A percentile compares a stretch with the other conserved stretches of the same genome.
These are phyloP conservation scores for Manacus vitellinus DNA, from an alignment of 2,113 vertebrate species.

Conservation along the genomic window DNA sequence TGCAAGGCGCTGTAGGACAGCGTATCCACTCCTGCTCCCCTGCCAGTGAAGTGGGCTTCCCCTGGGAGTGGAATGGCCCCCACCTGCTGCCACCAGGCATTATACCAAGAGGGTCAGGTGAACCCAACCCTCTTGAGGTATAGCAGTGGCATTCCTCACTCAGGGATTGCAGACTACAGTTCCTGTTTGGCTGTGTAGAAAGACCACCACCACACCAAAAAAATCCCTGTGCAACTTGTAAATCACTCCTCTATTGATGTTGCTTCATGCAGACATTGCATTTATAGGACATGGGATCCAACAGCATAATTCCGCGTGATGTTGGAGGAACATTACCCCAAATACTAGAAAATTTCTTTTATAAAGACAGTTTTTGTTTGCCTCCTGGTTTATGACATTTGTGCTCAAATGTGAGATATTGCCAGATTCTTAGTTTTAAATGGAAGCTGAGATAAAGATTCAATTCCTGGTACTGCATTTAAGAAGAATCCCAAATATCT, in stretches of 20 bases:
- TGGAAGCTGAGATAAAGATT: background rate
- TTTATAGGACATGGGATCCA: background rate
- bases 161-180: background rate
- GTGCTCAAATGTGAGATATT: background rate
- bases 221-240: background rate
- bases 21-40: background rate
- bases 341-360: background rate
- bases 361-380: background rate
- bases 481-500: background rate
- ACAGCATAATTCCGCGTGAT: background rate
- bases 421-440: background rate
- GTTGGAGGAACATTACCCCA: background rate
- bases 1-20: rapidly evolving
- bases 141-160: background rate
- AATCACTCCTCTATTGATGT: background rate
- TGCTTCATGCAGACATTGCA: background rate
- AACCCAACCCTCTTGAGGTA: background rate
- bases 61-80: background rate
- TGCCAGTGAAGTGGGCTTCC: background rate
- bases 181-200: background rate
- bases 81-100: background rate
- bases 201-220: background rate
- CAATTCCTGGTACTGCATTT: background rate
- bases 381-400: background rate
- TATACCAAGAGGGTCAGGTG: background rate